Percentiles rank a stretch among this genome's conserved stretches.
Conservation (phyloP, 2,797 vertebrate species). For the Galago senegalensis region DNA sequence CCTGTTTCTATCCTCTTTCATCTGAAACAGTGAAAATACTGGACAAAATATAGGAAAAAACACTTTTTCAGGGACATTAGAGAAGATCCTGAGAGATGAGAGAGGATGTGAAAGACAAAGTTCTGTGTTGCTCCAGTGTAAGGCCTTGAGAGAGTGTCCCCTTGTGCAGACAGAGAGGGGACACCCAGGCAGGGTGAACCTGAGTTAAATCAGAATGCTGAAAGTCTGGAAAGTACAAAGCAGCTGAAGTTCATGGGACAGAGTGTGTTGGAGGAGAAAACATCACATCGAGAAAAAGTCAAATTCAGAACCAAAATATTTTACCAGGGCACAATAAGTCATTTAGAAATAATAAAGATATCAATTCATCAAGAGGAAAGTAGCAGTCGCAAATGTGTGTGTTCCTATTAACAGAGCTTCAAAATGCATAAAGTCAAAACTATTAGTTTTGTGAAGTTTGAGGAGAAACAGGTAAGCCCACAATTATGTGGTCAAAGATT, state of each 20-base stretch:
- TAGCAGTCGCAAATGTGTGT: background rate
- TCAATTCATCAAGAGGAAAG: background rate
- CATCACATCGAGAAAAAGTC: background rate
- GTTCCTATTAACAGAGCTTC: background rate
- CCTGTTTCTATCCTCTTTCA: background rate
- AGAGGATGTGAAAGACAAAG: background rate
- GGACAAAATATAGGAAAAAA: background rate
- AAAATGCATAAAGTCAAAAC: background rate
- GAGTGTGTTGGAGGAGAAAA: background rate
- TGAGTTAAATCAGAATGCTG: background rate
- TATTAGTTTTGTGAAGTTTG: background rate
- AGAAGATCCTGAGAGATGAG: too few species aligned
- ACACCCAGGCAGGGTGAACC: too few species aligned
- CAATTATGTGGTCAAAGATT: background rate
- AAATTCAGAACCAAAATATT: background rate
- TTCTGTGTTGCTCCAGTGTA: background rate
- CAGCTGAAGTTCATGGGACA: background rate
- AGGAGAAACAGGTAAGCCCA: background rate
- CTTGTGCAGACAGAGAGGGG: background rate
- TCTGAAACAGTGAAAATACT: background rate
- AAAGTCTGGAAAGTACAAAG: background rate
- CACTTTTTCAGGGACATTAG: too few species aligned
- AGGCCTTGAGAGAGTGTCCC: background rate
- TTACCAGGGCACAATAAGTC: background rate
- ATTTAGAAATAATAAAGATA: background rate